Evolutionary conservation across 2,888 invertebrate species (phyloP), one percentile per base, ranked within the genome.

Genomic region (Argyra leucocephala): DNA sequence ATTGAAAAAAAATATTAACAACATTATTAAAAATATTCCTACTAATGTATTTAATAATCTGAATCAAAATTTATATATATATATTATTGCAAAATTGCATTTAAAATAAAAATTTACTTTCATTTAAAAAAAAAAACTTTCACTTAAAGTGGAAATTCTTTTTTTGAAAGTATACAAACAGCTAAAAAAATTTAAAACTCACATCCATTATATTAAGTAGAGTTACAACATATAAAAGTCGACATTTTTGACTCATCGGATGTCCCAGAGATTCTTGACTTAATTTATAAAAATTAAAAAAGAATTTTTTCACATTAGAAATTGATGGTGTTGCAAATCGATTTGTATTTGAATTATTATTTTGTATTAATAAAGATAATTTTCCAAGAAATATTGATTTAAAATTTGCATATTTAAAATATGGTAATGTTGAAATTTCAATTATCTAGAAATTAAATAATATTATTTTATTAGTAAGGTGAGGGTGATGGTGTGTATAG

Each of bases 171-270:
- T n/a, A n/a, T n/a, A n/a, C n/a, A n/a, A n/a, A n/a, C n/a, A n/a
- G n/a, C n/a, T n/a, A n/a, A n/a, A n/a, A n/a, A n/a, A 59, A 12
- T 15, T 15, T 15, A 10, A 3, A 2, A 9, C 37, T 62, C 66
- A 76, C 77, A 68, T 72, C 72, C 2, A 76, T 67, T 15, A 76
- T 70, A 31, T 71, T 71, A 67, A 76, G 69, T 21, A 77, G 36
- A 3, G 76, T 76, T n/a, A 75, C 61, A 24, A 69, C 71, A 63
- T 73, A 72, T 7, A 76, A 62, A 2, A 76, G 57, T 1, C 74
- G 70, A 57, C 72, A 69, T 22, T 61, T 64, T 48, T 71, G 71
- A 1, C 66, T 70, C 10, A 67, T 65, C 5, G 66, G 65, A 64
- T 72, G 65, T 12, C 66, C 68, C 18, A 72, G 65, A 9, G 68